Evolutionary conservation across 1,140 invertebrate species (phyloP).

Genomic region (Drosophila seguyi): DNA sequence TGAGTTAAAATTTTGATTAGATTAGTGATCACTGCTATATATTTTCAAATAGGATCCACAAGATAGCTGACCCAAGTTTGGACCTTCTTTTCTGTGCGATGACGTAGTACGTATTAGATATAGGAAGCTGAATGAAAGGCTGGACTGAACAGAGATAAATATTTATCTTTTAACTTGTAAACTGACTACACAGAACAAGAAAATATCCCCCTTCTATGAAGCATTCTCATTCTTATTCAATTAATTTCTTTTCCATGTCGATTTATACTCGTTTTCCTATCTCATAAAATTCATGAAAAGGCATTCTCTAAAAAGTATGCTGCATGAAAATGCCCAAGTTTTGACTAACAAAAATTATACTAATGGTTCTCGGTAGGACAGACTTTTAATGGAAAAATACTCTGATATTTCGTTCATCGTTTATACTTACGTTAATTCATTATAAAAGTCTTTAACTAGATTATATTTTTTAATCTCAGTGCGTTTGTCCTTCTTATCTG

Average conservation of each 20-base stretch:
- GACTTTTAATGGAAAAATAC: not conserved
- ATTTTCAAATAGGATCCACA: constrained; percentile 14
- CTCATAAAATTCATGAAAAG: not conserved
- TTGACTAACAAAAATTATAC: not conserved
- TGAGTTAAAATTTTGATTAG: constrained; percentile 24
- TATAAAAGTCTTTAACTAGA: not conserved
- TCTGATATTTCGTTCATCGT: not conserved
- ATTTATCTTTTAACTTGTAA: not conserved
- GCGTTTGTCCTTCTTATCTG: not conserved
- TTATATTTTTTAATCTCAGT: not conserved
- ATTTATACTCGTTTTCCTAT: too few species aligned
- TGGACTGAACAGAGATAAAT: not conserved
- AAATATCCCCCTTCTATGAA: too few species aligned
- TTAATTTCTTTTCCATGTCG: not conserved
- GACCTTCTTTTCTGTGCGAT: not conserved
- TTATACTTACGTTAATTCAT: not conserved
- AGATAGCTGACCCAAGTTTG: not conserved
- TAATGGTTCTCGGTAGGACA: not conserved
- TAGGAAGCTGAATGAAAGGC: not conserved
- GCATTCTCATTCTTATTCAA: not conserved
- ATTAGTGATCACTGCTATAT: constrained; percentile 25
- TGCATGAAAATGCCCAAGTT: not conserved
- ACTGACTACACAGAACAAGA: too few species aligned
- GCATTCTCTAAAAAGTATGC: constrained; percentile 3
- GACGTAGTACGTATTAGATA: not conserved